Conservation (phyloP, 1,140 invertebrate species). For the Linepithema humile region DNA sequence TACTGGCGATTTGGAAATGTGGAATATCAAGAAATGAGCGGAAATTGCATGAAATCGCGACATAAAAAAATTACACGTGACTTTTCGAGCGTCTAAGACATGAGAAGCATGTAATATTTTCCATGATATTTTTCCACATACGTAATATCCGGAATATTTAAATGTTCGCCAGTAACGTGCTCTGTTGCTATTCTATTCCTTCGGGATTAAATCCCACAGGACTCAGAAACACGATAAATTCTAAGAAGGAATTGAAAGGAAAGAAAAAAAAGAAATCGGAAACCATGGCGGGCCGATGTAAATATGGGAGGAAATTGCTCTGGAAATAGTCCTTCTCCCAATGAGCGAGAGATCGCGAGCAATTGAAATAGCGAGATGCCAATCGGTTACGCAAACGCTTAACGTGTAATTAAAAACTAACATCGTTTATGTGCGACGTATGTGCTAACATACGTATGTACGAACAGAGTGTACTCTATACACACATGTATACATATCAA, state of each 20-base stretch:
- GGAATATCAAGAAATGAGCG: neutral
- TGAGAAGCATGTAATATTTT: neutral
- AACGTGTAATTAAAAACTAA: constrained; percentile 68
- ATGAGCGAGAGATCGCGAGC: neutral
- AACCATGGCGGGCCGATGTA: constrained; percentile 41
- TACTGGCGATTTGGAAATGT: no score
- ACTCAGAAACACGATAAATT: neutral
- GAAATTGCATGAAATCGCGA: neutral
- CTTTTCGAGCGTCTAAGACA: neutral
- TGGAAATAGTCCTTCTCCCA: neutral
- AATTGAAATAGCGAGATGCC: neutral
- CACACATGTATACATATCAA: neutral
- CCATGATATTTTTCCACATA: neutral
- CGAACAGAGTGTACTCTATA: neutral
- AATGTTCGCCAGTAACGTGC: neutral
- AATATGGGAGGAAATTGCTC: constrained; percentile 56
- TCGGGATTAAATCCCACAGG: constrained; percentile 35
- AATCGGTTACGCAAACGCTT: constrained; percentile 54
- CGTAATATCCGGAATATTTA: neutral
- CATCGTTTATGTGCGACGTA: constrained; percentile 35
- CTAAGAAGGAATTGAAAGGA: constrained; percentile 5
- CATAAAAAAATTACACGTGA: constrained; percentile 11
- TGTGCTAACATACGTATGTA: neutral
- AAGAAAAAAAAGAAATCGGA: neutral
- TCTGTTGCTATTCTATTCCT: constrained; percentile 24